These are phyloP conservation scores for Cistogaster globosa DNA, from an alignment of 2,888 invertebrate species.

Conservation along the genomic window DNA sequence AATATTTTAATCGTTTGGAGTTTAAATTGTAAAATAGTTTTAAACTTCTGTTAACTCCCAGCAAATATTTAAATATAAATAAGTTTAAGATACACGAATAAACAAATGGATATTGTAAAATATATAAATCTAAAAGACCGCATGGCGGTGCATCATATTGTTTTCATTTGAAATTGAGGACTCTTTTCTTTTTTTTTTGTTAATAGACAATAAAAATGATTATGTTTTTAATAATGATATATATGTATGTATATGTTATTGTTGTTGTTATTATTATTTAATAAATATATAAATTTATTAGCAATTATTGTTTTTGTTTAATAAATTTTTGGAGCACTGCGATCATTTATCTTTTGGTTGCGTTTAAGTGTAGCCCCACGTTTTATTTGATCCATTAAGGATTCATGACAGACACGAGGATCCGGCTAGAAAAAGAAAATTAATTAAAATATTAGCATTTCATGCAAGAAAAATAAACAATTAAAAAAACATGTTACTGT, in stretches of 20 bases:
- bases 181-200: constrained; percentile 11
- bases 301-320: constrained; percentile 79
- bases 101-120: constrained; percentile 58
- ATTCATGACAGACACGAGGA: constrained; percentile 91
- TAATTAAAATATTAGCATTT: background rate
- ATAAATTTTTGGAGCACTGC: constrained; percentile 94
- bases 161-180: constrained; percentile 61
- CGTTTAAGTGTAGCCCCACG: constrained; percentile 92
- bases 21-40: constrained; percentile 70
- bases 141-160: constrained; percentile 68
- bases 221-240: constrained; percentile 60
- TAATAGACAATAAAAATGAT: constrained; percentile 65
- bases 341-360: constrained; percentile 87
- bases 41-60: constrained; percentile 69
- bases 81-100: constrained; percentile 56
- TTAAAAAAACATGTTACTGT: background rate
- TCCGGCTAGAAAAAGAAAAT: constrained; percentile 85
- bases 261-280: constrained; percentile 22
- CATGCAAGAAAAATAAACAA: background rate
- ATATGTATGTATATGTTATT: constrained; percentile 24
- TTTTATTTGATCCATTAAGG: constrained; percentile 97
- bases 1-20: constrained; percentile 57
- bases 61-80: constrained; percentile 48
- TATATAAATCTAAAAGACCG: constrained; percentile 66
- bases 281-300: constrained; percentile 52